Evolutionary conservation across 2,797 vertebrate species (phyloP), one percentile per base, ranked within the genome.

Genomic region (Acipenser ruthenus): DNA sequence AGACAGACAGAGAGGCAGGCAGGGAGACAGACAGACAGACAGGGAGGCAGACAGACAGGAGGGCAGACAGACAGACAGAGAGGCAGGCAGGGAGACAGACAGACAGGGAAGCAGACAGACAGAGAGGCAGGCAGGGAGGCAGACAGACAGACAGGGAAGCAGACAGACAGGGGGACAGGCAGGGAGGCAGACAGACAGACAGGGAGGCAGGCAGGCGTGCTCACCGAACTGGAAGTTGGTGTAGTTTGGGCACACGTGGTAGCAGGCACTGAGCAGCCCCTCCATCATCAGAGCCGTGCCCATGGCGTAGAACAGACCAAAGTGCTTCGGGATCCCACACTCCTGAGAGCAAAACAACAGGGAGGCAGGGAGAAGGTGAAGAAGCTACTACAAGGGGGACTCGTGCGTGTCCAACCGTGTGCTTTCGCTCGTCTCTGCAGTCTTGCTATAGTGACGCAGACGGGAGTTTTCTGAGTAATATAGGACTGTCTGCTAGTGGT

Each of bases 211-310:
- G 5, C 55, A 60, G 3, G 49, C 6, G 8, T 4, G 67, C 88
- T 87, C 73, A 98, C 96, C 96, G 0, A 99, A 99, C 86, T 99
- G 96, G 79, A 99, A 99, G 82, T 99, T 99, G 75, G 96, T 97
- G 76, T 99, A 99, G 84, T 99, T 99, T 63, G 96, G 96, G 77
- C 96, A 98, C 72, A 99, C 96, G 0, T 99, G 96, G 80, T 98
- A 99, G 77, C 96, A 99, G 72, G 94, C 96, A 4, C 96, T 99
- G 58, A 99, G 93, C 49, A 99, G 79, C 1, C 96, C 96, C 77
- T 99, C 96, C 96, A 99, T 98, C 95, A 99, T 99, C 47, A 99
- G 90, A 1, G 96, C 96, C 0, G 94, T 97, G 65, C 95, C 96
- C 96, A 98, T 99, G 70, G 96, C 95, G 0, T 98, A 98, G 80